Base-by-base conservation (phyloP, 2,888 invertebrate species). In the Aphelenchoides bicaudatus region DNA sequence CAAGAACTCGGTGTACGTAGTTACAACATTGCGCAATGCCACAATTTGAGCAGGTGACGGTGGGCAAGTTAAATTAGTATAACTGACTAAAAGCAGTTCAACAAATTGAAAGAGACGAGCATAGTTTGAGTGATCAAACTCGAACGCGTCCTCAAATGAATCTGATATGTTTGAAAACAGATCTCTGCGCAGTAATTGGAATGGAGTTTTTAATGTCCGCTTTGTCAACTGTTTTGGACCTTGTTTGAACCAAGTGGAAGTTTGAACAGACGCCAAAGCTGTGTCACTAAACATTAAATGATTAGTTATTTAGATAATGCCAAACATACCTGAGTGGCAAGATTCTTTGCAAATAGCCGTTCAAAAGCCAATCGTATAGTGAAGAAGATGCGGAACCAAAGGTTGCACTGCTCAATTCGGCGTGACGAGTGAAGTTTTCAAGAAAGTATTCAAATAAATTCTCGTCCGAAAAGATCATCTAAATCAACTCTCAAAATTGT, bases 101-200 rank as follows among this genome's bases (percentile, higher is more conserved):
- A 51, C 52, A 19, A 51, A 51, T n/a, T 46, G 52, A 8, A 51
- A 30, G 8, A 51, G 52, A 1, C 52, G 31, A 6, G 39, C 16
- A 23, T 51, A 51, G 2, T 25, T 34, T 6, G 43, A 19, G 43
- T 43, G 23, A 2, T 39, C 52, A n/a, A 34, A 31, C n/a, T 46
- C 38, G 23, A 37, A 4, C 8, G 52, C 37, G 10, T n/a, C 16
- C 23, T 51, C 19, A n/a, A 47, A 37, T 16, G 52, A 47, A 10
- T 37, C 37, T 25, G 52, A 37, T 1, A 28, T 16, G 13, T 51
- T 16, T 23, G 37, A 25, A 39, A 34, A 51, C 1, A 51, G 21
- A 25, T 51, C 38, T 10, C 39, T 39, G 2, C 37, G 31, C 10
- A 51, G 38, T 2, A 51, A 27, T 2, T 39, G 52, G 4, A 51